Evolutionary conservation across 2,113 vertebrate species (phyloP).

Genomic region (Apteryx owenii): DNA sequence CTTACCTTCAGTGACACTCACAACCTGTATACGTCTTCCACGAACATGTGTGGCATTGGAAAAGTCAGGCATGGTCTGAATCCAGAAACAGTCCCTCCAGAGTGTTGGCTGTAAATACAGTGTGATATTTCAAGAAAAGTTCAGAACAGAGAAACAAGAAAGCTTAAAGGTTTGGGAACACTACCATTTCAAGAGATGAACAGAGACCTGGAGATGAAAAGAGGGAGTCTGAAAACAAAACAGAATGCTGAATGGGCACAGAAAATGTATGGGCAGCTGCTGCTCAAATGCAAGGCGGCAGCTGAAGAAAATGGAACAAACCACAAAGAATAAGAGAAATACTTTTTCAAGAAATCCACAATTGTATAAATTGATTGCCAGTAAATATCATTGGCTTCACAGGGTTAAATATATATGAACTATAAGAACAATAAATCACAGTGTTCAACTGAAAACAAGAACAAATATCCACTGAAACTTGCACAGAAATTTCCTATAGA

Average conservation of each 20-base stretch:
- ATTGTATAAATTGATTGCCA: conserved; percentile 57
- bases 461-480: conserved; percentile 2
- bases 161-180: background rate
- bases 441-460: background rate
- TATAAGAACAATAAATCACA: conserved; percentile 61
- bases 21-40: background rate
- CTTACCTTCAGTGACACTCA: background rate
- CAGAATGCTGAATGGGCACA: background rate
- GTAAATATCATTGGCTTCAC: conserved; percentile 48
- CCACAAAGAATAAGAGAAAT: conserved; percentile 8
- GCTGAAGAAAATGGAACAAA: conserved; percentile 22
- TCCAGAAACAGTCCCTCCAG: background rate
- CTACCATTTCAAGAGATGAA: background rate
- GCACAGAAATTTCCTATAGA: conserved; percentile 21
- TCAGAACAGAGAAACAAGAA: background rate
- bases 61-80: background rate
- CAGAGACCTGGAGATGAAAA: background rate
- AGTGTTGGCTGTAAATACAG: background rate
- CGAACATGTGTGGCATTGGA: background rate
- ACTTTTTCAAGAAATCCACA: conserved; percentile 53
- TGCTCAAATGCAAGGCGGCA: background rate
- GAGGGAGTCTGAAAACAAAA: background rate
- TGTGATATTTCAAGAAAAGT: background rate
- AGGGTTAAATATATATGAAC: conserved; percentile 37
- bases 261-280: background rate